Conservation (phyloP, 2,113 vertebrate genomes). For the Chloroceryle aenea region DNA sequence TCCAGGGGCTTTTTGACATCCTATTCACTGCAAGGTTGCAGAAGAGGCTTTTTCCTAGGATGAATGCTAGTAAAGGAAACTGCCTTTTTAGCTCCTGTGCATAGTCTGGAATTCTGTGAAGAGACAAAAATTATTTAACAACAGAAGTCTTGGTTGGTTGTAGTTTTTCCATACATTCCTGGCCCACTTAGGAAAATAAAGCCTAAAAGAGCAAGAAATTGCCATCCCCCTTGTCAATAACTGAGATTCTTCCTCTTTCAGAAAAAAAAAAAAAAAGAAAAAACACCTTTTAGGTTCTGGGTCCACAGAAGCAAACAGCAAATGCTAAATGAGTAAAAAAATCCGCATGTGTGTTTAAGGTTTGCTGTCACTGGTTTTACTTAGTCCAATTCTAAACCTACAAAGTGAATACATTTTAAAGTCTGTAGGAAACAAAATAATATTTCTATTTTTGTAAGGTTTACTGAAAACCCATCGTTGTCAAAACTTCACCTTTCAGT, state of each 20-base stretch:
- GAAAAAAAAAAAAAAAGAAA: not conserved
- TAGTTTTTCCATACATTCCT: not conserved
- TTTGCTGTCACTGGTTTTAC: not conserved
- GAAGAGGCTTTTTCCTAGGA: not conserved
- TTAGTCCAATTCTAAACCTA: not conserved
- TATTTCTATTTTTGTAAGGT: accelerated
- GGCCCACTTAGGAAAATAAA: not conserved
- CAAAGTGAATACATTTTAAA: not conserved
- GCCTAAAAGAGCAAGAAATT: not conserved
- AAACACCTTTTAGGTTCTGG: not conserved
- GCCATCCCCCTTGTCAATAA: not conserved
- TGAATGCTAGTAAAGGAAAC: not conserved
- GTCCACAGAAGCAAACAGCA: not conserved
- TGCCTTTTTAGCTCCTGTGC: not conserved
- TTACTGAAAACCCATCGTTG: not conserved
- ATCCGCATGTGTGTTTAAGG: not conserved
- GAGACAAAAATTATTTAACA: not conserved
- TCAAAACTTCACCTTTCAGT: not conserved
- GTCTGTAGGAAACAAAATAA: not conserved
- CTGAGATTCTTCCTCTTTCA: not conserved
- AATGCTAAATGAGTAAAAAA: not conserved
- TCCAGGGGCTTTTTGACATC: not conserved
- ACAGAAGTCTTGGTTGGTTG: not conserved
- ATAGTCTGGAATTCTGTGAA: not conserved
- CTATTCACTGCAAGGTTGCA: not conserved